A percentile compares a stretch with the other conserved stretches of the same genome.
phyloP scores from a whole-genome alignment of 2,888 invertebrate species.

The Euplexia lucipara region DNA sequence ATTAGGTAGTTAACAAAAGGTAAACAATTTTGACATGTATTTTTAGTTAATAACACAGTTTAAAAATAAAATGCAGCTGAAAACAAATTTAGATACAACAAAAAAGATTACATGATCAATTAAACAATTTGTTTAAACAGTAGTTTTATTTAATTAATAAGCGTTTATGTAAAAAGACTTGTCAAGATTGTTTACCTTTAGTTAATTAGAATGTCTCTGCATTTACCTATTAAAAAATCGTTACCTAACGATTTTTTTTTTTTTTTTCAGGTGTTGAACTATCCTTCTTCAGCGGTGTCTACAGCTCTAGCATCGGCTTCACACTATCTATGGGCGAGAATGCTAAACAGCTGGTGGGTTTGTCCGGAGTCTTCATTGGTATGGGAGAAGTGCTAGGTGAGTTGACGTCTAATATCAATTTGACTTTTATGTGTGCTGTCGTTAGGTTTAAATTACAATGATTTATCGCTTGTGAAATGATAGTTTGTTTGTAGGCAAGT shows the following conservation, averaged over 20 bases:
- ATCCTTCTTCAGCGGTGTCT: constrained; percentile 99
- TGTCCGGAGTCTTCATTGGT: constrained; percentile 98
- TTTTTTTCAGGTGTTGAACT: constrained; percentile 94
- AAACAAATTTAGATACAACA: too few species aligned
- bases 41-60: too few species aligned
- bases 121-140: too few species aligned
- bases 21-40: too few species aligned
- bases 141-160: too few species aligned
- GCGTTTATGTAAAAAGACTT: too few species aligned
- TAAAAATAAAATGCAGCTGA: too few species aligned
- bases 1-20: too few species aligned
- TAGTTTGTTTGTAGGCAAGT: not conserved
- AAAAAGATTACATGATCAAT: too few species aligned
- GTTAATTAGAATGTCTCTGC: too few species aligned
- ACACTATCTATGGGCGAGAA: constrained; percentile 94
- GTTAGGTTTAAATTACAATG: constrained; percentile 6
- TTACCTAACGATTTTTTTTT: not conserved
- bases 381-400: constrained; percentile 97
- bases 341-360: constrained; percentile 96
- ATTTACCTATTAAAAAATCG: too few species aligned
- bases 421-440: not conserved
- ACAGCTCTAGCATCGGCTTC: constrained; percentile 97
- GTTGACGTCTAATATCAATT: constrained; percentile 52
- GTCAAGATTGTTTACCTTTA: too few species aligned
- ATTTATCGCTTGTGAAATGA: not conserved